A percentile compares a stretch with the other conserved stretches of the same genome.
These are phyloP conservation scores for Lepidonotus clava DNA, from an alignment of 2,888 invertebrate genomes.

Conservation along the genomic window DNA sequence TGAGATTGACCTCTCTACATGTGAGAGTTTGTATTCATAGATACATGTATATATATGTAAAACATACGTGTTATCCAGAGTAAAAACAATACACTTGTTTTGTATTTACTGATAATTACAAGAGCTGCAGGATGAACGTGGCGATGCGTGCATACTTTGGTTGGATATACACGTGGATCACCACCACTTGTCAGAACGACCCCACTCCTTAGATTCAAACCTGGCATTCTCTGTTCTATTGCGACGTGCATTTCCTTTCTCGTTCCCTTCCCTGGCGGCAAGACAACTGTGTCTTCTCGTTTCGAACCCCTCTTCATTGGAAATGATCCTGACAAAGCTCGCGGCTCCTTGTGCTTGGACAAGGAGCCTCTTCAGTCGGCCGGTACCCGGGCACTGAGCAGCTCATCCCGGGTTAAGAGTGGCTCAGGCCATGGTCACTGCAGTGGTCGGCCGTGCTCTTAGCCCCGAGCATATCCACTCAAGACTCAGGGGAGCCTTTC, in stretches of 20 bases:
- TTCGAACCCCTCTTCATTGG: too few species aligned
- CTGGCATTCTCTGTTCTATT: background rate
- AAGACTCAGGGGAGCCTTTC: too few species aligned
- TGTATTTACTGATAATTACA: constrained; percentile 29
- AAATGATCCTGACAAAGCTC: too few species aligned
- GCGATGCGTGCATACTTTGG: background rate
- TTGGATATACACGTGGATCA: background rate
- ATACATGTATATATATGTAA: constrained; percentile 49
- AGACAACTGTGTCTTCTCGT: background rate
- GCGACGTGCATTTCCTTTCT: background rate
- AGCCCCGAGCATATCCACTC: too few species aligned
- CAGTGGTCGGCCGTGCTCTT: too few species aligned
- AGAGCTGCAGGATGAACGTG: constrained; percentile 52
- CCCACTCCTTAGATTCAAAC: background rate
- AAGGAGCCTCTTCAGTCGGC: too few species aligned
- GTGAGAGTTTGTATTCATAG: constrained; percentile 49
- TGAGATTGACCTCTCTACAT: constrained; percentile 52
- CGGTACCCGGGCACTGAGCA: too few species aligned
- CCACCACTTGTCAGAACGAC: constrained; percentile 32
- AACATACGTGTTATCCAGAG: constrained; percentile 53
- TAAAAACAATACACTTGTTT: constrained; percentile 54
- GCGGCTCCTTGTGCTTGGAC: too few species aligned
- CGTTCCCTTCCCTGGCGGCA: background rate
- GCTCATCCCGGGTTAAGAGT: too few species aligned
- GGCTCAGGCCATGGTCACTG: too few species aligned